A percentile compares a stretch with the other conserved stretches of the same genome.
Conservation (phyloP, 2,888 invertebrate species). For the Trichogramma evanescens region DNA sequence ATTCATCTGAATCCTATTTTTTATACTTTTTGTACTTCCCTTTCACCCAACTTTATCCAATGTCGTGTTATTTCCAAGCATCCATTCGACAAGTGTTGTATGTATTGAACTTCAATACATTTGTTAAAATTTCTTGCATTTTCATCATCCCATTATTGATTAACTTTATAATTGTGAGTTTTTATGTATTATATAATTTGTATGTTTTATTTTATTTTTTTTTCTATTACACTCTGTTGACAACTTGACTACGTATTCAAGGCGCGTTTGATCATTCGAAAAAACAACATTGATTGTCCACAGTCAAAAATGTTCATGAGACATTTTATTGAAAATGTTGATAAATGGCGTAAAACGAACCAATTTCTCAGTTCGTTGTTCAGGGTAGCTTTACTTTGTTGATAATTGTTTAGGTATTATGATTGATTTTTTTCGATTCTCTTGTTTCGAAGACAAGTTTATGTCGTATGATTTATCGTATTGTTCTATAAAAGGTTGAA, state of each 20-base stretch:
- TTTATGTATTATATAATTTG: constrained; percentile 18
- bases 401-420: constrained; percentile 9
- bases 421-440: constrained; percentile 18
- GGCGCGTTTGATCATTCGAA: constrained; percentile 19
- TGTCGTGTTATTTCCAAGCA: neutral
- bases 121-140: constrained; percentile 4
- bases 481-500: no score
- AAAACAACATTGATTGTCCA: constrained; percentile 4
- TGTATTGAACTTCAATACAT: neutral
- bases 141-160: neutral
- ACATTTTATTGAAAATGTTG: constrained; percentile 7
- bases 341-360: constrained; percentile 4
- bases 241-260: constrained; percentile 22
- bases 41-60: neutral
- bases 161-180: constrained; percentile 6
- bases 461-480: no score
- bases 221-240: constrained; percentile 16
- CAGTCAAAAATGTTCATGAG: constrained; percentile 6
- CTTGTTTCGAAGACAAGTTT: constrained; percentile 7
- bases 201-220: constrained; percentile 17
- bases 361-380: constrained; percentile 14
- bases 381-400: constrained; percentile 15
- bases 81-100: neutral
- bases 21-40: constrained; percentile 5
- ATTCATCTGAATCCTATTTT: neutral